Base-by-base conservation (phyloP, 2,888 invertebrate genomes). In the Papilio elwesi region DNA sequence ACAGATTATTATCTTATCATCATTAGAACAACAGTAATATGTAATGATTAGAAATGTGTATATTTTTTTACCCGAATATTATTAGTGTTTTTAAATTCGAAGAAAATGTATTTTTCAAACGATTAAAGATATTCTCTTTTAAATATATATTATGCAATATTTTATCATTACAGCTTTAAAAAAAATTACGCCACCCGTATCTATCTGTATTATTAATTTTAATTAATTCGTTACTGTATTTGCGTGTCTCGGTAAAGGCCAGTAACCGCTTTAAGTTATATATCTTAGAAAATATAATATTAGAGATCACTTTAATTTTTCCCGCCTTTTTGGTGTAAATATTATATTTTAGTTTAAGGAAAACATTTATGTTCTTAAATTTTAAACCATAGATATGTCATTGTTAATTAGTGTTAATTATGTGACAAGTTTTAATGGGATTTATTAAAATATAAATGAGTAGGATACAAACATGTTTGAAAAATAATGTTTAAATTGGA, bases 361-460 rank as follows among this genome's bases (percentile, higher is more conserved):
- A 62, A 62, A 43, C 38, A 38, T 4, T 15, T 5, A 43, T 15
- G 10, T 15, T 62, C 38, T 62, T 4, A 62, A 36, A n/a, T n/a
- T 38, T 38, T 62, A 62, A 0, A 43, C 10, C n/a, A 4, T 43
- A n/a, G 26, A n/a, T 43, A n/a, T 43, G n/a, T n/a, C 43, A 62
- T 62, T 62, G n/a, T 62, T 62, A 62, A 62, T 62, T 62, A 15
- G 43, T 43, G 43, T 62, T 68, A 68, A 68, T 59, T 57, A 68
- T 59, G 49, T 57, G 49, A n/a, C 57, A 47, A 12, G 15, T 68
- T 43, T 68, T 68, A 68, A 68, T 49, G 57, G 57, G 8, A 36
- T 5, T 68, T 59, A 68, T 59, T 49, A 59, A 59, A 57, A 38
- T 53, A 52, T 43, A 38, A 43, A 38, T 38, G 12, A 66, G 53